These are phyloP conservation scores for Meteorus cinctellus DNA, from an alignment of 2,888 invertebrate genomes.

Conservation along the genomic window DNA sequence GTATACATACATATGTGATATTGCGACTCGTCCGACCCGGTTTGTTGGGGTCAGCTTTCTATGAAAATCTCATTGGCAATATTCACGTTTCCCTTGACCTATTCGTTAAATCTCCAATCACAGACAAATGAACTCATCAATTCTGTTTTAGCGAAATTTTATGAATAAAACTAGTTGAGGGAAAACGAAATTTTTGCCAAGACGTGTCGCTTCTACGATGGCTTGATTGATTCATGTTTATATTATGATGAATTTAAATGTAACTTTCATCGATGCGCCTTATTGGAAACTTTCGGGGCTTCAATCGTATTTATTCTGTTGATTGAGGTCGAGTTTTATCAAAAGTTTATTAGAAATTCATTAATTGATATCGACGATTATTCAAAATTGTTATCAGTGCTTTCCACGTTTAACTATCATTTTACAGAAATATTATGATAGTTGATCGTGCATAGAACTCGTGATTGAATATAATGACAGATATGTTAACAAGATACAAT, in stretches of 20 bases:
- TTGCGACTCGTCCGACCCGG: slow-evolving; percentile 33
- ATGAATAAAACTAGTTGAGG: too few relatives aligned
- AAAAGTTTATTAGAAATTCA: too few relatives aligned
- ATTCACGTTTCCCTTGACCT: slow-evolving; percentile 20
- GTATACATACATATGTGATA: neutral
- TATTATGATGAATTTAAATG: neutral
- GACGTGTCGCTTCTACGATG: neutral
- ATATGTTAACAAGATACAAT: neutral
- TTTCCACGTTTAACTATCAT: neutral
- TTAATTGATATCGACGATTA: too few relatives aligned
- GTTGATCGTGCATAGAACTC: neutral
- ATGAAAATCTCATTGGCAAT: slow-evolving; percentile 24
- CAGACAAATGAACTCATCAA: neutral
- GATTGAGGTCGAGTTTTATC: too few relatives aligned
- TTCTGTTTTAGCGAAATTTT: too few relatives aligned
- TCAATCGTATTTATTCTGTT: too few relatives aligned
- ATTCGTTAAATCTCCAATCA: slow-evolving; percentile 18
- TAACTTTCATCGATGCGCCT: too few relatives aligned
- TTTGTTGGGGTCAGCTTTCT: slow-evolving; percentile 32
- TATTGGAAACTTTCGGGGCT: too few relatives aligned
- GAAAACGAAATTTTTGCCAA: neutral
- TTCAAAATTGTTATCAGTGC: too few relatives aligned
- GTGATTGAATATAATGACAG: too few relatives aligned
- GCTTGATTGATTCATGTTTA: neutral
- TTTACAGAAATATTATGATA: neutral